Evolutionary conservation across 2,888 invertebrate species (phyloP).

Genomic region (Vesta saturnalis): DNA sequence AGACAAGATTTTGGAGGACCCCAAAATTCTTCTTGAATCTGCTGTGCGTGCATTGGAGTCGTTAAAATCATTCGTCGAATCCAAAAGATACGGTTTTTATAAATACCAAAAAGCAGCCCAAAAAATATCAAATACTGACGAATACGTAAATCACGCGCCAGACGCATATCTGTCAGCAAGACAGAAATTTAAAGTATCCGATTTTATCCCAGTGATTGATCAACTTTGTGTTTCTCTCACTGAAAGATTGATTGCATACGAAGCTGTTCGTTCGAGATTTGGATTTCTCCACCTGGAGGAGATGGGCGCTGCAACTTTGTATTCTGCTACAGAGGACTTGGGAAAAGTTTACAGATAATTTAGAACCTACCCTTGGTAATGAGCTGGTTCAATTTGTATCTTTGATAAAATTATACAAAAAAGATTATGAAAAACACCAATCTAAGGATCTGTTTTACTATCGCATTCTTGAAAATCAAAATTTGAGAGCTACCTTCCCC

Average conservation of each 20-base stretch:
- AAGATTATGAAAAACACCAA: too few species aligned
- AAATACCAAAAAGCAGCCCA: conserved; percentile 43
- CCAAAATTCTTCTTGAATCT: conserved; percentile 42
- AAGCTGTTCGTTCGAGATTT: conserved; percentile 28
- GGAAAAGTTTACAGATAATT: too few species aligned
- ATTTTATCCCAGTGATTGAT: too few species aligned
- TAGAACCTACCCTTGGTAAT: conserved; percentile 28
- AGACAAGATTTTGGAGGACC: conserved; percentile 18
- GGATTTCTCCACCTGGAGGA: conserved; percentile 38
- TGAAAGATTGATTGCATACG: conserved; percentile 24
- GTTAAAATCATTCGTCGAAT: conserved; percentile 44
- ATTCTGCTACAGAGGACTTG: too few species aligned
- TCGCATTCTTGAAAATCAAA: conserved; percentile 18
- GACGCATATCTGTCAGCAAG: too few species aligned
- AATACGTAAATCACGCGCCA: conserved; percentile 36
- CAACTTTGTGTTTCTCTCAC: too few species aligned
- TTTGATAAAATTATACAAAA: too few species aligned
- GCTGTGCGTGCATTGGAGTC: too few species aligned
- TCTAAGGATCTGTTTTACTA: conserved; percentile 20
- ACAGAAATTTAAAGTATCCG: too few species aligned
- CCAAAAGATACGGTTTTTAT: conserved; percentile 40
- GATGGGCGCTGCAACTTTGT: too few species aligned
- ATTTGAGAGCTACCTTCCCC: conserved; percentile 19
- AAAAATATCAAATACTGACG: conserved; percentile 34
- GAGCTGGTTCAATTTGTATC: conserved; percentile 34